Evolutionary conservation across 2,113 vertebrate genomes (phyloP).

Genomic region (Pseudorasbora parva): DNA sequence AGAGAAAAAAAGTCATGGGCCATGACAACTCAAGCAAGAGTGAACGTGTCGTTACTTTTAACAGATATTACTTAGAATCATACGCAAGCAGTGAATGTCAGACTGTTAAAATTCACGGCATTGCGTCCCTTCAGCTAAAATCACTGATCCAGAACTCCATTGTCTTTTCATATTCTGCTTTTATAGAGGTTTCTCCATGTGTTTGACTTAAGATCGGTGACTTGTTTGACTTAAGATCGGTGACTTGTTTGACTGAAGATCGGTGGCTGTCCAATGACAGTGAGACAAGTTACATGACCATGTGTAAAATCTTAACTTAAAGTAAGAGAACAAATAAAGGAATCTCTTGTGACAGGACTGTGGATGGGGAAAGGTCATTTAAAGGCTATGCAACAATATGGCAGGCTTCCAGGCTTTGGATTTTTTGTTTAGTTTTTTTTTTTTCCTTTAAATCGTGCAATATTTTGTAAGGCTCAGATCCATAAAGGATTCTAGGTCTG

Average conservation of each 20-base stretch:
- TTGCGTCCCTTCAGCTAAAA: background rate
- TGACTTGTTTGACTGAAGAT: no score
- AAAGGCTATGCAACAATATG: constrained; percentile 58
- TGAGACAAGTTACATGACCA: background rate
- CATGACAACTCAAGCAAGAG: background rate
- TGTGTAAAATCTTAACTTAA: background rate
- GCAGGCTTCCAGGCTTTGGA: constrained; percentile 22
- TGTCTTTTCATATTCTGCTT: background rate
- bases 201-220: no score
- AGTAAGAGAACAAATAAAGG: background rate
- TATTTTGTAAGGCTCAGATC: constrained; percentile 36
- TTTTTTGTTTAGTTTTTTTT: constrained; percentile 15
- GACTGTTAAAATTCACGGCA: background rate
- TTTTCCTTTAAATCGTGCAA: constrained; percentile 41
- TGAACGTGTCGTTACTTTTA: background rate
- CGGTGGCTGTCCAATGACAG: background rate
- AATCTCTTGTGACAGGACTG: background rate
- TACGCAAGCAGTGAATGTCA: background rate
- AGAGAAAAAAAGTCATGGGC: background rate
- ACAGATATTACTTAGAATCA: background rate
- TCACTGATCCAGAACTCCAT: background rate
- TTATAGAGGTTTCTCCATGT: background rate
- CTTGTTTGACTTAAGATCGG: no score
- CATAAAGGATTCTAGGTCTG: constrained; percentile 33
- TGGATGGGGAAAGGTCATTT: constrained; percentile 16